phyloP scores from a whole-genome alignment of 2,888 invertebrate species.

The Drosophila anceps region DNA sequence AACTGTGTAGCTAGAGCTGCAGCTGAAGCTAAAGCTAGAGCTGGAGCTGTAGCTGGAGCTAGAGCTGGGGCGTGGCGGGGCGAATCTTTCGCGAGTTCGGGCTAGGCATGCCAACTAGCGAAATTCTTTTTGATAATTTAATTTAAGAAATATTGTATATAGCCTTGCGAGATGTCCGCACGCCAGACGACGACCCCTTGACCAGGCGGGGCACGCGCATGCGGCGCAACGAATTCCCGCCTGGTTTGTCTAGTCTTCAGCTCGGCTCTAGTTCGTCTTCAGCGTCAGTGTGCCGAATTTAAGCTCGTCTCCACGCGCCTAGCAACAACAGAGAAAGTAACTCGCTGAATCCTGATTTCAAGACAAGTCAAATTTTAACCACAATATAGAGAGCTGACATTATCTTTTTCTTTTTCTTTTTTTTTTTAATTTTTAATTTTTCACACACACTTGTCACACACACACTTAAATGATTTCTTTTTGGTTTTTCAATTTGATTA shows the following conservation, averaged over 20 bases:
- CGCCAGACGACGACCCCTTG: conserved; percentile 64
- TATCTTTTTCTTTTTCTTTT: neutral
- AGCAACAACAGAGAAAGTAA: conserved; percentile 66
- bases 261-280: conserved; percentile 24
- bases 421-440: no score
- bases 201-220: conserved; percentile 58
- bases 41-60: conserved; percentile 33
- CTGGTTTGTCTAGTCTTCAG: conserved; percentile 31
- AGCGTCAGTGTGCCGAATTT: conserved; percentile 61
- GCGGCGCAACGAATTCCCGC: conserved; percentile 46
- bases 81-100: conserved; percentile 46
- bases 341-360: conserved; percentile 1
- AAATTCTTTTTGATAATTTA: conserved; percentile 82
- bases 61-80: conserved; percentile 51
- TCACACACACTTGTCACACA: neutral
- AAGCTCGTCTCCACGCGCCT: conserved; percentile 32
- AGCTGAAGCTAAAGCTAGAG: no score
- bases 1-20: conserved; percentile 15
- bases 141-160: conserved; percentile 78
- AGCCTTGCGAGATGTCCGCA: conserved; percentile 49
- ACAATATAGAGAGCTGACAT: conserved; percentile 1
- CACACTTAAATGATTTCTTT: neutral
- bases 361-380: neutral
- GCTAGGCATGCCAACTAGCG: conserved; percentile 77
- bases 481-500: neutral